Conservation (phyloP, 2,888 invertebrate species). For the Apoda limacodes region DNA sequence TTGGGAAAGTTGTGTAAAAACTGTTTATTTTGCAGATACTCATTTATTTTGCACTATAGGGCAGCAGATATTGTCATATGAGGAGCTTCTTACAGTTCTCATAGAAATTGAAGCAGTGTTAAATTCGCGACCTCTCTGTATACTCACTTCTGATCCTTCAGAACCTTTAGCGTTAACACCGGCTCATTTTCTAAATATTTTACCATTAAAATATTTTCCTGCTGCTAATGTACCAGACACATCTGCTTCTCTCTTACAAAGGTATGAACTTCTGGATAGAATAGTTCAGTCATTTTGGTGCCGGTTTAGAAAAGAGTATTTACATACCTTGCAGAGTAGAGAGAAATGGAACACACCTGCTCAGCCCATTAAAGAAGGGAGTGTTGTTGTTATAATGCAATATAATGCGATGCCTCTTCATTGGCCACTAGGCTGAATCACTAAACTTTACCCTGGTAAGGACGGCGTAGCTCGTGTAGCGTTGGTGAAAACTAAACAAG, state of each 20-base stretch:
- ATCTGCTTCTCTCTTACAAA: conserved; percentile 1
- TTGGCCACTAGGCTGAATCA: conserved; percentile 3
- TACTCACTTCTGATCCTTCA: conserved; percentile 4
- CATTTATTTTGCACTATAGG: not conserved
- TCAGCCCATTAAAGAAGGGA: conserved; percentile 1
- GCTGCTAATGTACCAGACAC: not conserved
- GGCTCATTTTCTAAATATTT: conserved; percentile 1
- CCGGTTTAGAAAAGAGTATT: conserved; percentile 4
- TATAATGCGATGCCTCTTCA: conserved; percentile 2
- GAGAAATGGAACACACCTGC: conserved; percentile 6
- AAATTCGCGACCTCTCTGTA: conserved; percentile 2
- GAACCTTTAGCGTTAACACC: conserved; percentile 3
- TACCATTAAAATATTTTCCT: conserved; percentile 2
- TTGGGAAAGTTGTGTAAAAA: conserved; percentile 6
- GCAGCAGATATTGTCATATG: not conserved
- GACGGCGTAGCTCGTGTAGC: conserved; percentile 7
- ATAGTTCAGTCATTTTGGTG: conserved; percentile 6
- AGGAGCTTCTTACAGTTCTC: no score
- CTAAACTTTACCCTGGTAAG: conserved; percentile 1
- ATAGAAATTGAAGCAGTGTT: conserved; percentile 4
- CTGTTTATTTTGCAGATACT: not conserved
- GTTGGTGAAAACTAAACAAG: conserved; percentile 6
- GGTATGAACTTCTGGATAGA: conserved; percentile 2
- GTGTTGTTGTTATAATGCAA: conserved; percentile 1
- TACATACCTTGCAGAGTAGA: conserved; percentile 4